These are phyloP conservation scores for Caenorhabditis sulstoni DNA, from an alignment of 2,888 invertebrate genomes.

Conservation along the genomic window DNA sequence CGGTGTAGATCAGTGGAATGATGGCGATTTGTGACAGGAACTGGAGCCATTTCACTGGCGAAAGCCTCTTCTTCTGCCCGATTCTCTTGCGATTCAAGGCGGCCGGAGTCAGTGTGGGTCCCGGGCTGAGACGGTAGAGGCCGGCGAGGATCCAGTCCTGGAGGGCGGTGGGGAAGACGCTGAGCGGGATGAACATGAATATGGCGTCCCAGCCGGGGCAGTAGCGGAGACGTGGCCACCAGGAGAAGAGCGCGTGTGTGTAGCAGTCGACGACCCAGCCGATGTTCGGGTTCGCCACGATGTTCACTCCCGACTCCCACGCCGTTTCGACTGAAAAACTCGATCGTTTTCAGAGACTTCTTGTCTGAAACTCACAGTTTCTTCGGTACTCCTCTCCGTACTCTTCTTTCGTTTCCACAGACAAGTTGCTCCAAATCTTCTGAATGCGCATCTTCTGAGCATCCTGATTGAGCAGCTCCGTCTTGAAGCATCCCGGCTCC, in stretches of 20 bases:
- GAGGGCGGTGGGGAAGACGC: slow-evolving; percentile 68
- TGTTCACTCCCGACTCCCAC: slow-evolving; percentile 71
- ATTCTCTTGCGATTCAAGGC: slow-evolving; percentile 24
- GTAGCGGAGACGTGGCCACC: slow-evolving; percentile 70
- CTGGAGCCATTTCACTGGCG: slow-evolving; percentile 24
- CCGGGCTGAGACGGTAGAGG: slow-evolving; percentile 68
- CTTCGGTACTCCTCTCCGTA: slow-evolving; percentile 79
- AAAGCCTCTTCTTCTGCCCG: not conserved
- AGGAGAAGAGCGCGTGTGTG: slow-evolving; percentile 72
- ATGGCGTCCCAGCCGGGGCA: slow-evolving; percentile 75
- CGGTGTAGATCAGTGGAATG: slow-evolving; percentile 36
- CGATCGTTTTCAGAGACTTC: no score
- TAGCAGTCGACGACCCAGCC: slow-evolving; percentile 76
- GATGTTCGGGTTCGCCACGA: slow-evolving; percentile 73
- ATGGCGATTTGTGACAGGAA: slow-evolving; percentile 39
- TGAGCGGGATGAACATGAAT: slow-evolving; percentile 74
- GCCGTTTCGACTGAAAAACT: slow-evolving; percentile 65
- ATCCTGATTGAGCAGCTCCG: slow-evolving; percentile 70
- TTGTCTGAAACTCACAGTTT: slow-evolving; percentile 71
- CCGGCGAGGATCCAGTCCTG: slow-evolving; percentile 65
- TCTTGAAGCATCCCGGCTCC: slow-evolving; percentile 79
- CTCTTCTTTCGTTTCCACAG: slow-evolving; percentile 72
- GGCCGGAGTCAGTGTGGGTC: slow-evolving; percentile 66
- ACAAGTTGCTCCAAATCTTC: slow-evolving; percentile 70
- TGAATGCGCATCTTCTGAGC: slow-evolving; percentile 73